Base-by-base conservation (phyloP, 2,113 vertebrate genomes). In the Lagopus leucura region DNA sequence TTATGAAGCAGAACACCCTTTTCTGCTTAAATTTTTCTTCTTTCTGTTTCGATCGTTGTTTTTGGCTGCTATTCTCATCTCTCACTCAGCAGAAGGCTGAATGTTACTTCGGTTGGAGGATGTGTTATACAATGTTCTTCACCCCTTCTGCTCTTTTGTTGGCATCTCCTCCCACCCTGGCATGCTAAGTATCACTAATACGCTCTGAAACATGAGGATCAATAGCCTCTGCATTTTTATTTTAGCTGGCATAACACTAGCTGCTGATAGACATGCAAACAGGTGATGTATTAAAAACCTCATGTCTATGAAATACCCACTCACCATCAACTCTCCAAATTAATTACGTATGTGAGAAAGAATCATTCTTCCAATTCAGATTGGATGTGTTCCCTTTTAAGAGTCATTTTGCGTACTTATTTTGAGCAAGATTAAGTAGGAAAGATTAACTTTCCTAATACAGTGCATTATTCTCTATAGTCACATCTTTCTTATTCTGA, bases 341-440 rank as follows among this genome's bases (percentile, higher is more conserved):
- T 85, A 79, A 85, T 58, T 78, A 58, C 10, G 8, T 70, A 45
- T 71, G 97, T 97, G 96, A 76, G 69, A 77, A 89, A 91, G 66
- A 73, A 84, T 65, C 43, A 58, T 17, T 19, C 30, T 73, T 87
- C 36, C 66, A 28, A 70, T 77, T 92, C 0, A 1, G 40, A 47
- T 85, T 61, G 79, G 78, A 63, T 71, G 34, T 36, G 18, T 45
- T 89, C 36, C 38, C 13, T 93, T 93, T 79, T 38, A 76, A 64
- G 27, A 88, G 13, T 19, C 50, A 42, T 17, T 10, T 65, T 70
- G 45, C 24, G 19, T 2, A 18, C 77, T 74, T 57, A 75, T 71
- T 86, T 88, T 14, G 3, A 15, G 54, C 57, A 75, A 65, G 61
- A 74, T 83, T 42, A 81, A 50, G n/a, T 45, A 69, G 30, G 74